These are phyloP conservation scores for Cochlearius cochlearius DNA, from an alignment of 2,113 vertebrate species.

Conservation along the genomic window DNA sequence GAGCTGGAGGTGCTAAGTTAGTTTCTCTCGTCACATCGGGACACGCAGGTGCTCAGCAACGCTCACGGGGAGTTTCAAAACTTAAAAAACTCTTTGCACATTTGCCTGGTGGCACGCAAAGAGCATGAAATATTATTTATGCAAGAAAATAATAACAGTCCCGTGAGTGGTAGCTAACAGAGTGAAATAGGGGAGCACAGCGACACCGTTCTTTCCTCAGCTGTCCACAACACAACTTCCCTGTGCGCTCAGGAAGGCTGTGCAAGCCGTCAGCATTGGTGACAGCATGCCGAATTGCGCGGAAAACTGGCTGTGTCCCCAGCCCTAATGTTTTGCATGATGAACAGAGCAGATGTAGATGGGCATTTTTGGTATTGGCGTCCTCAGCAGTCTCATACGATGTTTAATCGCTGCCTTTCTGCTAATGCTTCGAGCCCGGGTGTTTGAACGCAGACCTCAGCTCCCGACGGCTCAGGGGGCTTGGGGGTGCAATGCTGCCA, in stretches of 20 bases:
- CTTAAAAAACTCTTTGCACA: not conserved
- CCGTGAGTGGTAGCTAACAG: not conserved
- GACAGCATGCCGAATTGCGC: not conserved
- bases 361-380: not conserved
- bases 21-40: not conserved
- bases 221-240: not conserved
- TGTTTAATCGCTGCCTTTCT: not conserved
- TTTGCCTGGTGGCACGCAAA: not conserved
- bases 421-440: not conserved
- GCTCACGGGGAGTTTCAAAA: not conserved
- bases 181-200: not conserved
- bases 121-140: not conserved
- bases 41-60: not conserved
- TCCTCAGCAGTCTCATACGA: accelerated
- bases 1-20: not conserved
- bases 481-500: not conserved
- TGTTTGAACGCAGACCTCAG: not conserved
- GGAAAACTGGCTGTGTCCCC: not conserved
- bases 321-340: not conserved
- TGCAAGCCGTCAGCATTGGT: not conserved
- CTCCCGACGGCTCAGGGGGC: not conserved
- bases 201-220: not conserved
- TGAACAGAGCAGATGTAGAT: not conserved
- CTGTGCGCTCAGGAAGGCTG: no score
- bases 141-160: not conserved